Conservation (phyloP, 2,113 vertebrate species). For the Noturus placidus region DNA sequence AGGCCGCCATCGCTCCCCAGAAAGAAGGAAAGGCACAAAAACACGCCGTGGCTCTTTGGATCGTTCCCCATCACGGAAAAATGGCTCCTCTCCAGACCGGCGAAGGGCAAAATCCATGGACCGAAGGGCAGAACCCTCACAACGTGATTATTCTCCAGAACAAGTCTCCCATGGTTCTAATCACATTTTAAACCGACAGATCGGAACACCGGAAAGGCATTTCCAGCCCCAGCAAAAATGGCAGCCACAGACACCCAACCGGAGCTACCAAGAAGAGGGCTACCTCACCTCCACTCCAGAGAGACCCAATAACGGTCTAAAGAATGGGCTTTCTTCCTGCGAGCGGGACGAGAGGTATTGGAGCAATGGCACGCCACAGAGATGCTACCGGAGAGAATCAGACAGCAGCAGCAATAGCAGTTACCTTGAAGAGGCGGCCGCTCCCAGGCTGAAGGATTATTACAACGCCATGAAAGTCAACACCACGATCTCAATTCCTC, state of each 20-base stretch:
- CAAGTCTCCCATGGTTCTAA: slow-evolving; percentile 59
- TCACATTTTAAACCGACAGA: slow-evolving; percentile 55
- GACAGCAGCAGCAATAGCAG: slow-evolving; percentile 74
- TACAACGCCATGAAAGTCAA: slow-evolving; percentile 77
- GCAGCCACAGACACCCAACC: slow-evolving; percentile 62
- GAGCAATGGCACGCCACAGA: slow-evolving; percentile 68
- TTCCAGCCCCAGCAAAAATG: slow-evolving; percentile 62
- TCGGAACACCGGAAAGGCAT: slow-evolving; percentile 66
- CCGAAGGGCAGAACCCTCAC: slow-evolving; percentile 66
- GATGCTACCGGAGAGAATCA: slow-evolving; percentile 66
- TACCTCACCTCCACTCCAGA: slow-evolving; percentile 62
- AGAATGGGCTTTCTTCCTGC: slow-evolving; percentile 68
- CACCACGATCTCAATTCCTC: slow-evolving; percentile 64
- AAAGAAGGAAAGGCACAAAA: slow-evolving; percentile 66
- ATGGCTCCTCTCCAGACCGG: slow-evolving; percentile 82
- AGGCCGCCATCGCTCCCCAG: slow-evolving; percentile 77
- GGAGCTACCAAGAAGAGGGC: slow-evolving; percentile 52
- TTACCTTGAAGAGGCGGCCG: slow-evolving; percentile 69
- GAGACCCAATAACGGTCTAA: slow-evolving; percentile 62
- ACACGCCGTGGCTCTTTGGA: slow-evolving; percentile 84
- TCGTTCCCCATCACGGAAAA: slow-evolving; percentile 76
- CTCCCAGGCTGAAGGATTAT: slow-evolving; percentile 80
- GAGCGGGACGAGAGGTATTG: slow-evolving; percentile 54
- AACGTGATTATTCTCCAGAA: slow-evolving; percentile 77
- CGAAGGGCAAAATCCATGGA: slow-evolving; percentile 77